These are phyloP conservation scores for Ciconia nigra DNA, from an alignment of 2,797 vertebrate genomes.

Conservation along the genomic window DNA sequence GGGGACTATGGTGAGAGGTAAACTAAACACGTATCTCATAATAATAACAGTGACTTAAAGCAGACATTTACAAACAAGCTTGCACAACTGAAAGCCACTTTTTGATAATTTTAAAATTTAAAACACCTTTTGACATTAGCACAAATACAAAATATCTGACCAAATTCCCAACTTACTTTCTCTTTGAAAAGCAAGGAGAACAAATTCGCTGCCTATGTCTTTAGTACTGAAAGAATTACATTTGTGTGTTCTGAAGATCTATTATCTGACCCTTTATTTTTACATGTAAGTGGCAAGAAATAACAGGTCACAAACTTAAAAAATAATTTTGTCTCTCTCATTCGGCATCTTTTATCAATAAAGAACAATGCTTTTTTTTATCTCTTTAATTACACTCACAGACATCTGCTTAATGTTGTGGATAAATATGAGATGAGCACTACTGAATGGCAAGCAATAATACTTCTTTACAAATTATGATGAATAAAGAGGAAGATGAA, in stretches of 20 bases:
- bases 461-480: slow-evolving; percentile 66
- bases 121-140: background rate
- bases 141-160: background rate
- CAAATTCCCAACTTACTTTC: background rate
- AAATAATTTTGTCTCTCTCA: slow-evolving; percentile 29
- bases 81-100: background rate
- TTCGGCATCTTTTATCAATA: slow-evolving; percentile 37
- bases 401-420: slow-evolving; percentile 56
- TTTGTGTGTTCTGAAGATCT: background rate
- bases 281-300: slow-evolving; percentile 45
- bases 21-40: background rate
- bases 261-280: background rate
- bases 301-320: slow-evolving; percentile 27
- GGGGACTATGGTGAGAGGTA: background rate
- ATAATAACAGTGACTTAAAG: background rate
- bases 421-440: slow-evolving; percentile 51
- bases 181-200: background rate
- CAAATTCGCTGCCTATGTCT: background rate
- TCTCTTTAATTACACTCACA: slow-evolving; percentile 69
- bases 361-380: slow-evolving; percentile 5
- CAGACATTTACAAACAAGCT: background rate
- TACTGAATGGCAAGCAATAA: slow-evolving; percentile 54
- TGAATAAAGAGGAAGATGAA: slow-evolving; percentile 67
- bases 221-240: background rate
- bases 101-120: background rate